phyloP scores from a whole-genome alignment of 2,888 invertebrate genomes.

The Ophion ventricosus region DNA sequence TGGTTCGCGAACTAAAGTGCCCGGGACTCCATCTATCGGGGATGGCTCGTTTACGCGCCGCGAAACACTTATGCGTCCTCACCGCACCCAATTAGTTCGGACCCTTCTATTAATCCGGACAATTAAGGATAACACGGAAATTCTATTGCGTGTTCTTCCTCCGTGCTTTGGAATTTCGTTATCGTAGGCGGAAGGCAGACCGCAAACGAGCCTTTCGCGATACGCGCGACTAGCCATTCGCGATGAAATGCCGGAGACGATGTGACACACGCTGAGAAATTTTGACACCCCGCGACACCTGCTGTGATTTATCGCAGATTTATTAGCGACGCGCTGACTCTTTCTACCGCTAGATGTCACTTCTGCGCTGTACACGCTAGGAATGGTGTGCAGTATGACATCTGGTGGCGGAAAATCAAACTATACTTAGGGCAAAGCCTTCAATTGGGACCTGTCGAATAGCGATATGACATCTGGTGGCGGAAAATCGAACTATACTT shows the following conservation, averaged over 20 bases:
- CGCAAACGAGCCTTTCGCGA: neutral
- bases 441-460: no score
- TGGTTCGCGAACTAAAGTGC: constrained; percentile 35
- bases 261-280: neutral
- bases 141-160: constrained; percentile 68
- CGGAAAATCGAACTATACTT: no score
- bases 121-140: constrained; percentile 70
- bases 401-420: no score
- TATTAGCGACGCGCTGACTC: no score
- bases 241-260: neutral
- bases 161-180: constrained; percentile 58
- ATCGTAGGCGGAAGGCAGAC: constrained; percentile 12
- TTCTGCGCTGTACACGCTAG: no score
- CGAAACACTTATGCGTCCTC: constrained; percentile 49
- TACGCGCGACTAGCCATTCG: neutral
- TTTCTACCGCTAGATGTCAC: neutral
- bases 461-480: no score
- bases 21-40: constrained; percentile 45
- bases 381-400: no score
- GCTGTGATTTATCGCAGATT: neutral
- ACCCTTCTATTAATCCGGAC: constrained; percentile 79
- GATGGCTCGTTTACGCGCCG: neutral
- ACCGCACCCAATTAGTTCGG: constrained; percentile 80
- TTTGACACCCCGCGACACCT: neutral
- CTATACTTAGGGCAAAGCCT: no score